Conservation (phyloP, 2,113 vertebrate genomes). For the Sphyrna mokarran region DNA sequence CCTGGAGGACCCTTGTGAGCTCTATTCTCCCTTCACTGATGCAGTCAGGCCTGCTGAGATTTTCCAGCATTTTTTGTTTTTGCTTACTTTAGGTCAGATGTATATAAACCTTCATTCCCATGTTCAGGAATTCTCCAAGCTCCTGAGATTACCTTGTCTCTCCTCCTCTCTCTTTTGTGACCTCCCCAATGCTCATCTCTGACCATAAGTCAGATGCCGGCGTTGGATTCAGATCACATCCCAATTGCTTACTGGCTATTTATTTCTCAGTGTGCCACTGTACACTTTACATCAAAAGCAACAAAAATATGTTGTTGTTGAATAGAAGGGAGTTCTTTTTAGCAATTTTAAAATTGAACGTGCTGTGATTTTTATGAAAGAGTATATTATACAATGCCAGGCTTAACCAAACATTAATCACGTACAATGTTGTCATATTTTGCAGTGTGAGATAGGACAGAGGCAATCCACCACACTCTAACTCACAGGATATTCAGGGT, state of each 20-base stretch:
- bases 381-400: background rate
- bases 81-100: background rate
- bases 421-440: background rate
- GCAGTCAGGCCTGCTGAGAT: no score
- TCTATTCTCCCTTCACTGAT: no score
- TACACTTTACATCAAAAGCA: background rate
- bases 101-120: background rate
- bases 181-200: background rate
- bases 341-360: background rate
- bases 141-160: background rate
- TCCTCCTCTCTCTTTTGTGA: background rate
- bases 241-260: background rate
- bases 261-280: background rate
- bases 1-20: no score
- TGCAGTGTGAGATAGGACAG: background rate
- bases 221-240: background rate
- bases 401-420: background rate
- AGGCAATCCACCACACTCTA: background rate
- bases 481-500: background rate
- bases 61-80: background rate
- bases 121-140: background rate
- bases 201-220: no score
- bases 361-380: background rate
- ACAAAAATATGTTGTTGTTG: background rate
- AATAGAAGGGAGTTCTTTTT: background rate